These are phyloP conservation scores for Anseranas semipalmata DNA, from an alignment of 2,113 vertebrate genomes.

Conservation along the genomic window DNA sequence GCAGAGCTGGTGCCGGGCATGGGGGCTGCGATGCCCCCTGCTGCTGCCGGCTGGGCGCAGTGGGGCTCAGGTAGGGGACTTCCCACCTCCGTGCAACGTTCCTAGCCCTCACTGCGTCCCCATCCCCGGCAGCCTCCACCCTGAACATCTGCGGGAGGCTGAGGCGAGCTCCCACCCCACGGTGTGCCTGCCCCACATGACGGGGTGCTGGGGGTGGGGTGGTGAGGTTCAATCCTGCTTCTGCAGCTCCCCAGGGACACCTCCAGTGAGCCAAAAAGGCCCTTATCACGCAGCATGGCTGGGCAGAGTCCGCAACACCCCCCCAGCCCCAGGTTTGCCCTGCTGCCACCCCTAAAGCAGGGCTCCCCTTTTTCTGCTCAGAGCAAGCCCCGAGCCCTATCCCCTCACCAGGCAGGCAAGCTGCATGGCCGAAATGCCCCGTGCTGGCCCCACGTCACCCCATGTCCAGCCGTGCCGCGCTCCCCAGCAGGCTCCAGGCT, in stretches of 20 bases:
- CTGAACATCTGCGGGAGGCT: neutral
- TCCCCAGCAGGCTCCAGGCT: neutral
- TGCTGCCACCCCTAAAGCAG: neutral
- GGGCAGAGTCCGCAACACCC: neutral
- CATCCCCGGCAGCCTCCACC: neutral
- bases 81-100: neutral
- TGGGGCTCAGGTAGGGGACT: neutral
- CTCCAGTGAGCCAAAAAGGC: neutral
- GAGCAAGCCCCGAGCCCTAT: neutral
- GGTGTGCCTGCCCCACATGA: neutral
- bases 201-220: neutral
- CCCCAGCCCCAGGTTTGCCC: neutral
- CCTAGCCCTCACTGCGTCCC: neutral
- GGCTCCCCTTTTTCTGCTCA: neutral
- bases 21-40: neutral
- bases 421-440: neutral
- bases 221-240: neutral
- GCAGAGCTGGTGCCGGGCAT: neutral
- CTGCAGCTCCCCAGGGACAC: neutral
- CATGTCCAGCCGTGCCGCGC: rapidly evolving
- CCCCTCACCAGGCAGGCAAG: neutral
- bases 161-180: neutral
- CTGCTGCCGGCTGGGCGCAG: neutral
- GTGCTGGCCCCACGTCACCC: rapidly evolving
- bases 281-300: neutral